Conservation (phyloP, 2,888 invertebrate species). For the Machimus rusticus region DNA sequence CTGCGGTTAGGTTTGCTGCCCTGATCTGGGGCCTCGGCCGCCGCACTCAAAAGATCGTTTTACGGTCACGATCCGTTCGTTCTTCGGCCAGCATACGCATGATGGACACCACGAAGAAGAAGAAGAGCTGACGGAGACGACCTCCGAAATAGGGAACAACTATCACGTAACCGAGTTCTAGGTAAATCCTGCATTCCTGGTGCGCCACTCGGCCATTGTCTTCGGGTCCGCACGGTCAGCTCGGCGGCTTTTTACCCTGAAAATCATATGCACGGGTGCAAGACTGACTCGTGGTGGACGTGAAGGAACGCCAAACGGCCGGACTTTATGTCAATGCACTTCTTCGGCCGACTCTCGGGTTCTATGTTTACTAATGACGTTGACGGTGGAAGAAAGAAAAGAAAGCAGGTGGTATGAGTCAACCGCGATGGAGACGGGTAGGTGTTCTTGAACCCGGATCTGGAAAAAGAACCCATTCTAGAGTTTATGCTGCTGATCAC, state of each 20-base stretch:
- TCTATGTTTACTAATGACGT: slow-evolving; percentile 32
- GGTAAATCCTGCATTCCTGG: slow-evolving; percentile 47
- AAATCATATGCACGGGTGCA: slow-evolving; percentile 47
- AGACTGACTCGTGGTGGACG: slow-evolving; percentile 38
- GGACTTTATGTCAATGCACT: slow-evolving; percentile 45
- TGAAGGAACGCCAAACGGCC: slow-evolving; percentile 46
- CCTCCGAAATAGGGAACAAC: slow-evolving; percentile 46
- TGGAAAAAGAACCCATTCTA: neutral
- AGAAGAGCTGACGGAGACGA: neutral
- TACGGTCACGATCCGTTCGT: neutral
- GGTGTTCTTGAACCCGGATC: slow-evolving; percentile 45
- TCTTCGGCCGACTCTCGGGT: slow-evolving; percentile 34
- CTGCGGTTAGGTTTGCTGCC: neutral
- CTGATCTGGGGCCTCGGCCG: neutral
- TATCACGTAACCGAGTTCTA: slow-evolving; percentile 46
- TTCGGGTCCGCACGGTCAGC: slow-evolving; percentile 14
- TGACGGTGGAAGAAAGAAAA: neutral
- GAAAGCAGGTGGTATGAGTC: slow-evolving; percentile 43
- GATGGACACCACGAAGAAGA: neutral
- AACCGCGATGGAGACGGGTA: slow-evolving; percentile 23
- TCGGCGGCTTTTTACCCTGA: slow-evolving; percentile 10
- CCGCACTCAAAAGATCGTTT: neutral
- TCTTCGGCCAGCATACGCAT: neutral
- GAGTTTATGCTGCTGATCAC: neutral
- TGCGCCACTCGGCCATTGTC: slow-evolving; percentile 31